Conservation (phyloP, 92 coral and sea anemone species). For the Actinostola sp. region DNA sequence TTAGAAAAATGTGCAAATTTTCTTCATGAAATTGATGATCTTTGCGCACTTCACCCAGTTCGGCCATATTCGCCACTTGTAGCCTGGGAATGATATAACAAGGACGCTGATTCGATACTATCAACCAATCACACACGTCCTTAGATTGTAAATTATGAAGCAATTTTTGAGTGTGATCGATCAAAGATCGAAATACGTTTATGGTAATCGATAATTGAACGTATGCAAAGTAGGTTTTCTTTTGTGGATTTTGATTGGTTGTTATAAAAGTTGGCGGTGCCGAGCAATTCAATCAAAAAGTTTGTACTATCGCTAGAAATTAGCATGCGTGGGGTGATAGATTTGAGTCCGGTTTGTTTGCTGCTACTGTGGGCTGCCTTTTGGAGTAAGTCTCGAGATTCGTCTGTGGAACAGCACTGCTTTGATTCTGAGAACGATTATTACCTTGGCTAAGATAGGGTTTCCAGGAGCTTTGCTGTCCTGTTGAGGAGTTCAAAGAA, state of each 20-base stretch:
- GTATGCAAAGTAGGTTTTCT: slow-evolving; percentile 23
- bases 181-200: not conserved
- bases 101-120: slow-evolving; percentile 10
- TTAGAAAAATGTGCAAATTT: slow-evolving; percentile 62
- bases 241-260: slow-evolving; percentile 48
- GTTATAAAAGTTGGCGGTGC: slow-evolving; percentile 6
- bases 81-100: slow-evolving; percentile 2
- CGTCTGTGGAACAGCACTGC: slow-evolving; percentile 24
- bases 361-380: slow-evolving; percentile 63
- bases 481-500: slow-evolving; percentile 15
- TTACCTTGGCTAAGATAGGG: slow-evolving; percentile 9
- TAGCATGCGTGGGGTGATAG: slow-evolving; percentile 64
- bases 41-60: slow-evolving; percentile 61
- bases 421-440: slow-evolving; percentile 14
- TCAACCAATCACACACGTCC: not conserved
- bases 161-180: slow-evolving; percentile 5
- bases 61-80: slow-evolving; percentile 45
- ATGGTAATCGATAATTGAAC: not conserved
- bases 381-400: slow-evolving; percentile 37
- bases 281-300: slow-evolving; percentile 44
- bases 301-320: slow-evolving; percentile 33
- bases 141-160: not conserved
- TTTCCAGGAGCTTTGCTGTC: slow-evolving; percentile 29
- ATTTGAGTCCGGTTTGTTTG: slow-evolving; percentile 50
- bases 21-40: slow-evolving; percentile 76